Evolutionary conservation across 2,888 invertebrate genomes (phyloP).

Genomic region (Rhogogaster chlorosoma): DNA sequence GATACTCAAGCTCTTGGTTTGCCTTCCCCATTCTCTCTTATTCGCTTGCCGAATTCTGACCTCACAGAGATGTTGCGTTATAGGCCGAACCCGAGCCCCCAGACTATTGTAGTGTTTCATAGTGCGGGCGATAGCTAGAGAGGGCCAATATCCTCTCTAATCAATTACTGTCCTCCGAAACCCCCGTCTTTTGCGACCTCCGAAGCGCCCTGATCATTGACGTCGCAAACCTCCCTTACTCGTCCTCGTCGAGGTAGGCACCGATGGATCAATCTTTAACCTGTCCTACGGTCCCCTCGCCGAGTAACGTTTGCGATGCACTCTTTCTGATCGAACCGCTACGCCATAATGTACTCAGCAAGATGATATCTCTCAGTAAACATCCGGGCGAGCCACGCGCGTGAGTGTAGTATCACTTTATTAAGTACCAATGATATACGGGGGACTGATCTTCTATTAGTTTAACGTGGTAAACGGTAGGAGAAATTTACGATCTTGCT

Average conservation of each 20-base stretch:
- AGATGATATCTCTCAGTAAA: conserved; percentile 42
- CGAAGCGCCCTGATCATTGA: conserved; percentile 17
- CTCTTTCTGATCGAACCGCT: conserved; percentile 37
- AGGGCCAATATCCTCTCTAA: conserved; percentile 50
- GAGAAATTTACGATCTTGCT: background rate
- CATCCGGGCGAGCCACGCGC: conserved; percentile 3
- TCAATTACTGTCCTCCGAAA: conserved; percentile 43
- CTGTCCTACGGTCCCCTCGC: conserved; percentile 30
- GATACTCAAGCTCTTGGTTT: background rate
- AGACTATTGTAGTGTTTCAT: conserved; percentile 40
- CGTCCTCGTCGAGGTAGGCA: background rate
- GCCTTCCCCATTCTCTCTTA: background rate
- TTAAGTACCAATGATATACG: conserved; percentile 17
- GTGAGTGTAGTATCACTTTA: conserved; percentile 28
- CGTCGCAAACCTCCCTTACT: conserved; percentile 1
- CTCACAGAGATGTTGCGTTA: background rate
- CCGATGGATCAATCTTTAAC: conserved; percentile 49
- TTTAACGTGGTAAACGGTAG: background rate
- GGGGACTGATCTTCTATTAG: background rate
- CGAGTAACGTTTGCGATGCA: conserved; percentile 31
- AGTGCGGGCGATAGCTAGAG: conserved; percentile 14
- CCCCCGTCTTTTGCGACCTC: conserved; percentile 20
- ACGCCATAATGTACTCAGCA: conserved; percentile 38
- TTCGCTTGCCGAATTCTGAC: conserved; percentile 18
- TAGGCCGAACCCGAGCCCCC: background rate